These are phyloP conservation scores for Ovis canadensis DNA, from an alignment of 2,113 vertebrate species.

Conservation along the genomic window DNA sequence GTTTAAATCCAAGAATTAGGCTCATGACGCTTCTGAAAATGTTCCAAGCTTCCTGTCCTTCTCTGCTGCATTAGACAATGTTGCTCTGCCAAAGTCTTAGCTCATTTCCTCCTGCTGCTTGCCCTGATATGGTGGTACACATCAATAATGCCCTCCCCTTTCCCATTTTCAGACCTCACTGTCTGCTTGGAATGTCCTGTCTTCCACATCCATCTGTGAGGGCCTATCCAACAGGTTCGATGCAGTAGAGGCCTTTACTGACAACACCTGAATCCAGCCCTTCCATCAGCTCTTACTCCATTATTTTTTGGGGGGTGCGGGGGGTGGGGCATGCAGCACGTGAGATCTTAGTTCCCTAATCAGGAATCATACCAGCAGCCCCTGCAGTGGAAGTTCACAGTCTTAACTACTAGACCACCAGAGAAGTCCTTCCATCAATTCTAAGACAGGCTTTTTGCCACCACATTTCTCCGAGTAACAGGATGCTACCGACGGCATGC, in stretches of 20 bases:
- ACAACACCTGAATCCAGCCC: not conserved
- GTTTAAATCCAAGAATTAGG: constrained; percentile 37
- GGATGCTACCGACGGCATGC: not conserved
- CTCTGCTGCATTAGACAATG: constrained; percentile 22
- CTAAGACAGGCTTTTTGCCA: not conserved
- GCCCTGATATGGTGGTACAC: not conserved
- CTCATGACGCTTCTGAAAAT: constrained; percentile 36
- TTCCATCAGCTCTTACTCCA: not conserved
- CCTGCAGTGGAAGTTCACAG: not conserved
- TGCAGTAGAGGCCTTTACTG: not conserved
- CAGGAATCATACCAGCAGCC: not conserved
- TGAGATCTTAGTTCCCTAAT: not conserved
- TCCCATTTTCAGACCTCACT: constrained; percentile 13
- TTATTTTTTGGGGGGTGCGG: not conserved
- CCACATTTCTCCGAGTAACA: not conserved
- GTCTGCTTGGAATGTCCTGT: not conserved
- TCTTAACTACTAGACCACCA: not conserved
- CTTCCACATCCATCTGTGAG: not conserved
- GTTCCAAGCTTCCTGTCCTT: constrained; percentile 38
- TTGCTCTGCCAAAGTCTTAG: constrained; percentile 45
- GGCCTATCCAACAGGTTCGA: not conserved
- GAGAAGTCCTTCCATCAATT: not conserved
- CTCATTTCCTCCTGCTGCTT: constrained; percentile 50
- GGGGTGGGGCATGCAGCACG: not conserved
- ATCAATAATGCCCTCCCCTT: constrained; percentile 20